Conservation (phyloP, 2,888 invertebrate species). For the Eupithecia insigniata region DNA sequence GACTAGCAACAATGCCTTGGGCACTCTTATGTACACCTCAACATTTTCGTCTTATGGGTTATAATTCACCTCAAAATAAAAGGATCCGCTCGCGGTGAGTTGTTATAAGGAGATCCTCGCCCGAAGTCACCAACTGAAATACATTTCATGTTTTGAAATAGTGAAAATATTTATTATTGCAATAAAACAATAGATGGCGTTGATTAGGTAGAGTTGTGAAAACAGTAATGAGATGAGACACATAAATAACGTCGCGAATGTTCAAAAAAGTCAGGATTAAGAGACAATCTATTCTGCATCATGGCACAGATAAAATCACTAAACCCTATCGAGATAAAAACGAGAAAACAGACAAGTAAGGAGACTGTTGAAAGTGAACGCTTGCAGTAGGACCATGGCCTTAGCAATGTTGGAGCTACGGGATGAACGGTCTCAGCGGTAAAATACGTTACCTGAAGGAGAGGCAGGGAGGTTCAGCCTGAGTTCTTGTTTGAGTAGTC, state of each 20-base stretch:
- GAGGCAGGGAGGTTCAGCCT: conserved; percentile 52
- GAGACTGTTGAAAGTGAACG: background rate
- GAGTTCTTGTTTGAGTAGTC: conserved; percentile 55
- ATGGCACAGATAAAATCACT: too few relatives aligned
- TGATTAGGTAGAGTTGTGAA: background rate
- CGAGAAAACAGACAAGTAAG: background rate
- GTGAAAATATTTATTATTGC: background rate
- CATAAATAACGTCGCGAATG: too few relatives aligned
- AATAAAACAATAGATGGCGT: background rate
- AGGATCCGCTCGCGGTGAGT: conserved; percentile 66
- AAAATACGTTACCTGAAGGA: conserved; percentile 45
- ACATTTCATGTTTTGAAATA: background rate
- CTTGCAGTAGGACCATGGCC: background rate
- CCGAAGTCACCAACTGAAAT: conserved; percentile 58
- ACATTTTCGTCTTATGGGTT: too few relatives aligned
- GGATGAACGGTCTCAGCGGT: too few relatives aligned
- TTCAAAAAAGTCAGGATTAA: too few relatives aligned
- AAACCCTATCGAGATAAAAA: too few relatives aligned
- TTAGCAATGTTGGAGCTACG: background rate
- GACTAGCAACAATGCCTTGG: too few relatives aligned
- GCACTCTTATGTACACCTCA: too few relatives aligned
- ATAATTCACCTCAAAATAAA: conserved; percentile 63
- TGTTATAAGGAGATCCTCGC: conserved; percentile 59
- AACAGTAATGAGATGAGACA: too few relatives aligned
- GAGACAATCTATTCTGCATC: too few relatives aligned